A percentile compares a stretch with the other conserved stretches of the same genome.
Conservation (phyloP, 2,797 vertebrate genomes). For the Enteromius viviparus region DNA sequence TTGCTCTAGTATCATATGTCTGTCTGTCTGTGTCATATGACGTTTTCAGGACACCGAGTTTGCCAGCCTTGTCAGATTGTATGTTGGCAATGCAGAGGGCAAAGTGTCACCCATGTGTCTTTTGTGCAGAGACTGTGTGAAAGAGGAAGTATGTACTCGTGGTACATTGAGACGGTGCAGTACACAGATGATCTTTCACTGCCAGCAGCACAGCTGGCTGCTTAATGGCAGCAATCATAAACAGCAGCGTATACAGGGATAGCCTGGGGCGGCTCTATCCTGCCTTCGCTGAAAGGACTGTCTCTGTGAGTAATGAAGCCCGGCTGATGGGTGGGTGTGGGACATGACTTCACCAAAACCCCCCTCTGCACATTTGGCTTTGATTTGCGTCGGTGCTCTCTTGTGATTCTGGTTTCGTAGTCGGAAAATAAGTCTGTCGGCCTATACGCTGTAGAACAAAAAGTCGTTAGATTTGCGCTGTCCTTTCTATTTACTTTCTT, state of each 20-base stretch:
- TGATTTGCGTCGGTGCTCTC: constrained; percentile 59
- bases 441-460: background rate
- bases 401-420: constrained; percentile 37
- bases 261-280: constrained; percentile 58
- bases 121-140: background rate
- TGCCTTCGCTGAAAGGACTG: constrained; percentile 47
- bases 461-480: background rate
- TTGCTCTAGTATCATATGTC: constrained; percentile 33
- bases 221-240: constrained; percentile 69
- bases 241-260: constrained; percentile 56
- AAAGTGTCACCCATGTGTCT: constrained; percentile 30
- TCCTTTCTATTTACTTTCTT: background rate
- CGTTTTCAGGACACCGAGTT: background rate
- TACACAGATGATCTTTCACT: constrained; percentile 64
- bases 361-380: constrained; percentile 60
- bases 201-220: constrained; percentile 68
- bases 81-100: constrained; percentile 21
- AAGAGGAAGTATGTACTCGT: constrained; percentile 21
- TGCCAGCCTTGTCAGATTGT: constrained; percentile 12
- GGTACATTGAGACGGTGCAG: constrained; percentile 49
- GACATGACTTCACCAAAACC: constrained; percentile 50
- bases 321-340: constrained; percentile 27
- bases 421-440: background rate
- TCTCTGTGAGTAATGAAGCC: constrained; percentile 58
- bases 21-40: constrained; percentile 35